Conservation (phyloP, 2,113 vertebrate genomes). For the Peromyscus californicus region DNA sequence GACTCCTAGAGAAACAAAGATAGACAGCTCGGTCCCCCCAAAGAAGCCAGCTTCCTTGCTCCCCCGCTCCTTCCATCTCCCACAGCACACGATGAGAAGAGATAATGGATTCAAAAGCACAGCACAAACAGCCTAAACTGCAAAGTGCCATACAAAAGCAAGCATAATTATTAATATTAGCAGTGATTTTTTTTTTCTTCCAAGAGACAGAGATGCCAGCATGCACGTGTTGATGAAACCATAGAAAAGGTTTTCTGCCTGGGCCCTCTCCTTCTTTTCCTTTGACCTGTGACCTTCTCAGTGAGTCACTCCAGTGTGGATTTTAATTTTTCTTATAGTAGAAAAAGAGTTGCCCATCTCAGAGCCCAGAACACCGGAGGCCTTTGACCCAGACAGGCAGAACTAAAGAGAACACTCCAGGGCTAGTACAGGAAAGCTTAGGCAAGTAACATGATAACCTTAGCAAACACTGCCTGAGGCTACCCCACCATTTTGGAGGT, state of each 20-base stretch:
- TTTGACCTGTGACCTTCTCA: not conserved
- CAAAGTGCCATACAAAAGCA: constrained; percentile 59
- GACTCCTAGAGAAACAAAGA: not conserved
- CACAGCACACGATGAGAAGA: not conserved
- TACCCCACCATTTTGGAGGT: accelerated
- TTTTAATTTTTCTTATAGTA: accelerated
- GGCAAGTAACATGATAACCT: not conserved
- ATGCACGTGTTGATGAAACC: not conserved
- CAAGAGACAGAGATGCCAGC: constrained; percentile 20
- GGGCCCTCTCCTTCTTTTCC: not conserved
- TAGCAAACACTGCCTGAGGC: not conserved
- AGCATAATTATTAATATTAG: constrained; percentile 58
- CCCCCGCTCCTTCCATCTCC: not conserved
- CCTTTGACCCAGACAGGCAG: not conserved
- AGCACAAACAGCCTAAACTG: not conserved
- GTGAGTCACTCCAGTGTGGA: not conserved
- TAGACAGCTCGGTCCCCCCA: not conserved
- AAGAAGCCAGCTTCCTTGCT: not conserved
- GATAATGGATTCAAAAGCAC: constrained; percentile 63
- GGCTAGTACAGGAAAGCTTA: not conserved
- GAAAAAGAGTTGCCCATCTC: not conserved
- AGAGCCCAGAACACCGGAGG: not conserved
- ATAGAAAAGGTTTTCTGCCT: not conserved
- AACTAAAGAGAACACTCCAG: not conserved
- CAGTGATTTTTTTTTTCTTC: not conserved